Evolutionary conservation across 2,113 vertebrate genomes (phyloP).

Genomic region (Stercorarius parasiticus): DNA sequence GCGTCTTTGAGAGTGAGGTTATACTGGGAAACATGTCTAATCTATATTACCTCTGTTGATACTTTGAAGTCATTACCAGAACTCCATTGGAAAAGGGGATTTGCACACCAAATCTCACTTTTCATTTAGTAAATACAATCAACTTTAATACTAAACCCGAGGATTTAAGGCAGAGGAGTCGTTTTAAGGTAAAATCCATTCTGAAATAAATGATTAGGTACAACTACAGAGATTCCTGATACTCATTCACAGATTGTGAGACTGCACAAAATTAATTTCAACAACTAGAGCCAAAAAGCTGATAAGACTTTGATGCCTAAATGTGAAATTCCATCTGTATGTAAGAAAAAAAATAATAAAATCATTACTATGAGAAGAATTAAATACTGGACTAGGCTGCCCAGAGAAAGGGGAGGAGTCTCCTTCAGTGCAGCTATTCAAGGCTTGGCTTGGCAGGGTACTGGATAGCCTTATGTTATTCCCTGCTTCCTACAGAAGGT

Average conservation of each 20-base stretch:
- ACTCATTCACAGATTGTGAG: not conserved
- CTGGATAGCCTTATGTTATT: not conserved
- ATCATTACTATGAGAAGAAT: not conserved
- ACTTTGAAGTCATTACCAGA: not conserved
- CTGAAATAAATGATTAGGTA: not conserved
- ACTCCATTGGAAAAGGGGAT: not conserved
- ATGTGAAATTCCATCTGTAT: not conserved
- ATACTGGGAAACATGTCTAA: not conserved
- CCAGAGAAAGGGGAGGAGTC: not conserved
- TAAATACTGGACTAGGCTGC: not conserved
- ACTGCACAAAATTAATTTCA: not conserved
- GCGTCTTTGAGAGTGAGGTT: not conserved
- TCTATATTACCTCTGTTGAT: not conserved
- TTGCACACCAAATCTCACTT: not conserved
- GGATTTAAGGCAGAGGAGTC: not conserved
- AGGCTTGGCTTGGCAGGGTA: not conserved
- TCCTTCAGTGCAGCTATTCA: not conserved
- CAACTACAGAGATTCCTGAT: not conserved
- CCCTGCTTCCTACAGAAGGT: not conserved
- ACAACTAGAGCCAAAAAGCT: not conserved
- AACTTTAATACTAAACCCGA: not conserved
- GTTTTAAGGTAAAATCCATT: not conserved
- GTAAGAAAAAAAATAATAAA: not conserved
- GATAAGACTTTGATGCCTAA: not conserved
- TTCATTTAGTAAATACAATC: not conserved